Conservation (phyloP, 2,797 vertebrate species). For the Pempheris klunzingeri region DNA sequence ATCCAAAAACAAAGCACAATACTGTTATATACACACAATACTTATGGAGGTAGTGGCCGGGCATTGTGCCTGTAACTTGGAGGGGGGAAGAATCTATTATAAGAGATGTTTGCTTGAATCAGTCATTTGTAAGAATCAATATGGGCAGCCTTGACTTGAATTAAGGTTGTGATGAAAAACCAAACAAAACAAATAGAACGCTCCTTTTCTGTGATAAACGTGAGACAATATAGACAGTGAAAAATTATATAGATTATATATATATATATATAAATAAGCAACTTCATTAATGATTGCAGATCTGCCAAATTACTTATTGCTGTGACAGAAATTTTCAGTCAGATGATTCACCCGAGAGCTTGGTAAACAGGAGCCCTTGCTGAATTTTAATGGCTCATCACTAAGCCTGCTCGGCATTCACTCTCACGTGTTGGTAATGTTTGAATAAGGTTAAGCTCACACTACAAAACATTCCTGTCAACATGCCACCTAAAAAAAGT, state of each 20-base stretch:
- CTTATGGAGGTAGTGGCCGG: no score
- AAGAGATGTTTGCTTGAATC: conserved; percentile 24
- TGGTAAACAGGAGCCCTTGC: conserved; percentile 7
- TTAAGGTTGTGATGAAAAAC: conserved; percentile 19
- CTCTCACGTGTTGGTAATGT: conserved; percentile 22
- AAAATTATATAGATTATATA: no score
- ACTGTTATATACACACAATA: neutral
- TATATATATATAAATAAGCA: no score
- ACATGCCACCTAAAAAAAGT: conserved; percentile 1
- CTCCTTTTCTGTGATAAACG: neutral
- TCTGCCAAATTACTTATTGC: conserved; percentile 31
- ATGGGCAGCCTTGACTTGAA: conserved; percentile 17
- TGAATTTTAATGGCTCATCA: conserved; percentile 66
- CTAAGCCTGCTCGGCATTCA: conserved; percentile 52
- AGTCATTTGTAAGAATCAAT: conserved; percentile 50
- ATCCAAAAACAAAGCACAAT: conserved; percentile 17
- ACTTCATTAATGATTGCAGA: conserved; percentile 2
- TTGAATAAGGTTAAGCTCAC: conserved; percentile 34
- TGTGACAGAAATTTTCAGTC: conserved; percentile 22
- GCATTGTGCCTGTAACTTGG: no score
- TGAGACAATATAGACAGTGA: neutral
- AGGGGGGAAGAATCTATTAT: neutral
- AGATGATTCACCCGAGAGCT: conserved; percentile 54
- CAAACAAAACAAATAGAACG: neutral
- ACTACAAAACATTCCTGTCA: neutral